These are phyloP conservation scores for Spilarctia lutea DNA, from an alignment of 2,888 invertebrate genomes.

Conservation along the genomic window DNA sequence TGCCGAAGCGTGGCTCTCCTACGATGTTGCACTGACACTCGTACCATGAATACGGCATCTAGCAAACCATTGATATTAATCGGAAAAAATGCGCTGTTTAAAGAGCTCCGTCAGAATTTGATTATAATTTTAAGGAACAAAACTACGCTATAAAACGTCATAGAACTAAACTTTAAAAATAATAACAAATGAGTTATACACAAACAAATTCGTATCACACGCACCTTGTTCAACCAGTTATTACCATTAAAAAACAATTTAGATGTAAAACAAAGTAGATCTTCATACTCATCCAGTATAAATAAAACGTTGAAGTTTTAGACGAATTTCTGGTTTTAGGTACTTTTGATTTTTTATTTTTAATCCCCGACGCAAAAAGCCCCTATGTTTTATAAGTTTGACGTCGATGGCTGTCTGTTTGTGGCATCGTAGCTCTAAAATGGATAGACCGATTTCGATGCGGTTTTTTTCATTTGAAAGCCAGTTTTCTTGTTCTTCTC, in stretches of 20 bases:
- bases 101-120: neutral
- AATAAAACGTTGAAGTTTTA: neutral
- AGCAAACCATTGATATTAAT: neutral
- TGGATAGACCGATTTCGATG: too few species aligned
- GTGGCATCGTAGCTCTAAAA: too few species aligned
- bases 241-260: neutral
- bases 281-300: neutral
- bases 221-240: neutral
- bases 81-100: neutral
- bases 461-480: too few species aligned
- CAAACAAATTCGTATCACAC: neutral
- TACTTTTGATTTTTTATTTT: too few species aligned
- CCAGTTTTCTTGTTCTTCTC: too few species aligned
- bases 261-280: neutral
- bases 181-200: neutral
- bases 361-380: too few species aligned
- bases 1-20: too few species aligned
- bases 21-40: neutral
- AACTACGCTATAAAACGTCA: neutral
- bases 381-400: too few species aligned
- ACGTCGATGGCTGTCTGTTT: too few species aligned
- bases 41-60: neutral
- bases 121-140: neutral
- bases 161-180: neutral
- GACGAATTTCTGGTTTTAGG: neutral